Evolutionary conservation across 2,113 vertebrate species (phyloP).

Genomic region (Mobula birostris): DNA sequence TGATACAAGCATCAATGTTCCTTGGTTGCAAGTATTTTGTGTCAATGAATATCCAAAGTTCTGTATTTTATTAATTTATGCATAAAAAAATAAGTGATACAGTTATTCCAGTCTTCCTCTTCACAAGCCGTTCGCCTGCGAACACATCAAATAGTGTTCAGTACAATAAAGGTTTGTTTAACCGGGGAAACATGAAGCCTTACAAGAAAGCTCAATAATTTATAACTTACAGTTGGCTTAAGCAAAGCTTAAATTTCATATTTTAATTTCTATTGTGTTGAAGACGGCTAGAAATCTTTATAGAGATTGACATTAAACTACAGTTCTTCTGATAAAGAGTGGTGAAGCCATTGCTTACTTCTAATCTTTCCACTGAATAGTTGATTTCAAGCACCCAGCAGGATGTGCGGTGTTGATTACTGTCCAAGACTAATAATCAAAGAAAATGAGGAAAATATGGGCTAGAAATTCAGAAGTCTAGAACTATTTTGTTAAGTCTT

Average conservation of each 20-base stretch:
- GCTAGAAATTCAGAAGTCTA: no score
- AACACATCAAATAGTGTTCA: background rate
- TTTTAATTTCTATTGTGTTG: background rate
- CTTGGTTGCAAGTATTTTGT: background rate
- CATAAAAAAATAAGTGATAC: background rate
- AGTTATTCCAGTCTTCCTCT: background rate
- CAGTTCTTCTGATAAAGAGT: no score
- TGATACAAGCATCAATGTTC: background rate
- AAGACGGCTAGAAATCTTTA: background rate
- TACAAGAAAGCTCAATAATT: background rate
- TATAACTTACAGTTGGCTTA: no score
- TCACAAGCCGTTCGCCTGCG: background rate
- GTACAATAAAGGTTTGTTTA: background rate
- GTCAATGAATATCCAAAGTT: background rate
- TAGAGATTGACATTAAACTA: no score
- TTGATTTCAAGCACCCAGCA: no score
- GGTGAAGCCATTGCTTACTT: no score
- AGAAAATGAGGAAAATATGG: no score
- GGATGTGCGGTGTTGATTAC: no score
- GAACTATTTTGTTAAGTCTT: no score
- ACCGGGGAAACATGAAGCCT: background rate
- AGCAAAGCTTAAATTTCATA: background rate
- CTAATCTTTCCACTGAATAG: no score
- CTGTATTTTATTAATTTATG: background rate
- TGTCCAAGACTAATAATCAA: no score